Conservation (phyloP, 2,888 invertebrate genomes). For the Drosophila nigritarsus region DNA sequence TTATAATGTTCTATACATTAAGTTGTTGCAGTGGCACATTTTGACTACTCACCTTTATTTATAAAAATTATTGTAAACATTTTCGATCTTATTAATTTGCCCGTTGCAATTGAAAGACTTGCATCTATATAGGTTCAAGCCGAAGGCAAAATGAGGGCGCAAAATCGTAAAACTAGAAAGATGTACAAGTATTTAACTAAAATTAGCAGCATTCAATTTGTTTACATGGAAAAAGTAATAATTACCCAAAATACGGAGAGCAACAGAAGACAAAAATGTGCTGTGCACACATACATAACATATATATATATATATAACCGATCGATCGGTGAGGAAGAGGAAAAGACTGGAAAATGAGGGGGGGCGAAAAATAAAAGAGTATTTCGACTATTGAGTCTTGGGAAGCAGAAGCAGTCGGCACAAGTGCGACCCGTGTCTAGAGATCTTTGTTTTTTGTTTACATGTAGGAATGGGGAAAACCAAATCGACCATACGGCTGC, state of each 20-base stretch:
- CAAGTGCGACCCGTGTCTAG: constrained; percentile 64
- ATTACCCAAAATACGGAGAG: constrained; percentile 74
- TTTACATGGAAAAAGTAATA: constrained; percentile 79
- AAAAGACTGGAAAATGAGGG: background rate
- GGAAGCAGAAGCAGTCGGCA: constrained; percentile 48
- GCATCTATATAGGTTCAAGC: constrained; percentile 1
- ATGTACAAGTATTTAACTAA: constrained; percentile 63
- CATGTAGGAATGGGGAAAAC: constrained; percentile 50
- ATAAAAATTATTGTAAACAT: background rate
- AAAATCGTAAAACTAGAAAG: constrained; percentile 33
- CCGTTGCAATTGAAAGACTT: background rate
- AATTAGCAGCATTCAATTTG: constrained; percentile 66
- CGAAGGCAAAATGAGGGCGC: constrained; percentile 40
- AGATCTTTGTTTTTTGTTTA: constrained; percentile 55
- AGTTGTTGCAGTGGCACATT: background rate
- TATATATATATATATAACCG: background rate
- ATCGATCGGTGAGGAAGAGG: constrained; percentile 29
- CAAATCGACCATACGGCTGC: constrained; percentile 71
- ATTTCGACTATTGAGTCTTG: constrained; percentile 58
- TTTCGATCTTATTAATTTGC: background rate
- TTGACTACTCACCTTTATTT: background rate
- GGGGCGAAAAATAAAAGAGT: constrained; percentile 7
- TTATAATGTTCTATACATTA: background rate
- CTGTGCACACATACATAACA: constrained; percentile 2
- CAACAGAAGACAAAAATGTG: constrained; percentile 57